phyloP scores from a whole-genome alignment of 1,140 invertebrate genomes.

The Pissodes strobi region DNA sequence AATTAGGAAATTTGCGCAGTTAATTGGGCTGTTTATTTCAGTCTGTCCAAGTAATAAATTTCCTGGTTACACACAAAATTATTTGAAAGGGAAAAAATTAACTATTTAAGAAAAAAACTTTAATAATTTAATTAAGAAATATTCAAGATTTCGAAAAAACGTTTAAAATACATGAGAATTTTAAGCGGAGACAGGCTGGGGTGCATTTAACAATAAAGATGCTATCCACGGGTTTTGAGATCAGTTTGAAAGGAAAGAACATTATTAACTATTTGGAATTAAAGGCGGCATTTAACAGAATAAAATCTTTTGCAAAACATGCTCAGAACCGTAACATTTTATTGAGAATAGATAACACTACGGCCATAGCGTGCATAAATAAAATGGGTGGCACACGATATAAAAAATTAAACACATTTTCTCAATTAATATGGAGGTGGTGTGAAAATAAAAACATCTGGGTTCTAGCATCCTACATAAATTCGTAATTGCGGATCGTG shows the following conservation, averaged over 20 bases:
- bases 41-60: conserved; percentile 32
- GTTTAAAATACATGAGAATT: neutral
- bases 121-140: conserved; percentile 14
- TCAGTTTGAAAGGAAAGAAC: conserved; percentile 8
- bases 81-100: neutral
- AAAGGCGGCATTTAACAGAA: conserved; percentile 38
- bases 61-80: conserved; percentile 26
- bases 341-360: conserved; percentile 50
- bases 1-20: conserved; percentile 30
- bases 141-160: neutral
- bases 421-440: conserved; percentile 51
- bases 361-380: conserved; percentile 53
- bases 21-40: conserved; percentile 25
- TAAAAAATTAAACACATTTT: conserved; percentile 38
- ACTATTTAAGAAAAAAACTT: conserved; percentile 1
- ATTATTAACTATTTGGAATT: conserved; percentile 27
- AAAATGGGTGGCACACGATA: conserved; percentile 48
- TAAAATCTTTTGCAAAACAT: conserved; percentile 51
- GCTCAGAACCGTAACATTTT: conserved; percentile 44
- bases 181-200: conserved; percentile 9
- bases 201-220: neutral
- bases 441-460: conserved; percentile 49
- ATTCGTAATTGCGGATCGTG: conserved; percentile 43
- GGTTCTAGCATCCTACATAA: conserved; percentile 52
- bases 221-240: conserved; percentile 8